Conservation (phyloP, 1,140 invertebrate genomes). For the Saccostrea cuccullata region DNA sequence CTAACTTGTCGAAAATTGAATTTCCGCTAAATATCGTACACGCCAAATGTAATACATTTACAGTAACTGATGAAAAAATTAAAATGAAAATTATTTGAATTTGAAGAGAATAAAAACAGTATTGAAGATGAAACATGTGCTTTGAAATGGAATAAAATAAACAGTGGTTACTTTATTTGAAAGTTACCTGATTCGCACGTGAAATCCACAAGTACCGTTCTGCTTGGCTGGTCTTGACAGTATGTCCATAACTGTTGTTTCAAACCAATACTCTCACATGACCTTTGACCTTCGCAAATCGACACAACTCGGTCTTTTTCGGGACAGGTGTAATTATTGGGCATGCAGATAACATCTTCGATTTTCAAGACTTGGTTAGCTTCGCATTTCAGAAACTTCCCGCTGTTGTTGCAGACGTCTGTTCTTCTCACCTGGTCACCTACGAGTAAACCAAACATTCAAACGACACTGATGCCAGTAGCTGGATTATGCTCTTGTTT, state of each 20-base stretch:
- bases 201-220: conserved; percentile 20
- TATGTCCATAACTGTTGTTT: conserved; percentile 49
- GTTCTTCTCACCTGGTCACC: conserved; percentile 19
- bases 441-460: background rate
- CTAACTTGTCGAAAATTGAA: too few relatives aligned
- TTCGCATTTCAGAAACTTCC: conserved; percentile 46
- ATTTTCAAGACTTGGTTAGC: conserved; percentile 28
- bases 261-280: conserved; percentile 48
- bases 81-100: too few relatives aligned
- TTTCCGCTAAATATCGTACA: too few relatives aligned
- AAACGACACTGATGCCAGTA: background rate
- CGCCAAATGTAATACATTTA: too few relatives aligned
- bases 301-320: conserved; percentile 46
- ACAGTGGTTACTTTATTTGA: background rate
- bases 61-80: too few relatives aligned
- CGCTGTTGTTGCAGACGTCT: conserved; percentile 53
- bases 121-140: too few relatives aligned
- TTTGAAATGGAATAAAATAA: too few relatives aligned
- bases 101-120: too few relatives aligned
- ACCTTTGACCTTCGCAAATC: conserved; percentile 56
- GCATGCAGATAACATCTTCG: conserved; percentile 47
- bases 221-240: conserved; percentile 40
- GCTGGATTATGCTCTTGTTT: too few relatives aligned
- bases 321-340: conserved; percentile 54
- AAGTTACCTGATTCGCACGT: conserved; percentile 27